Percentiles rank a stretch among this genome's conserved stretches.
phyloP scores from a whole-genome alignment of 2,797 vertebrate genomes.

The Tarsius wallacei region DNA sequence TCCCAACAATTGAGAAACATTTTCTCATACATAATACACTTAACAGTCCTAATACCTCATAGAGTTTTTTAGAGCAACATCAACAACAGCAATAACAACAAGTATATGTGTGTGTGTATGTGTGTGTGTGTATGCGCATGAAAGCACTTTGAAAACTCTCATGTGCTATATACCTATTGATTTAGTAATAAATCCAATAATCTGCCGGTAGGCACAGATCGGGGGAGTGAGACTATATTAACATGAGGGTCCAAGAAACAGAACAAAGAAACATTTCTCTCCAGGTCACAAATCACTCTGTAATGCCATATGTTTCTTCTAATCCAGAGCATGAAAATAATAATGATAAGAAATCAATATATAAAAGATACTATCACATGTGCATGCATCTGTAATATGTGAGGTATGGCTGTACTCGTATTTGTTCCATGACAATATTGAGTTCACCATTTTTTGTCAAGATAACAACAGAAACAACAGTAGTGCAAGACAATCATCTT shows the following conservation, averaged over 20 bases:
- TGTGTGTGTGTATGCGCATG: no score
- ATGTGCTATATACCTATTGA: not conserved
- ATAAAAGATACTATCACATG: not conserved
- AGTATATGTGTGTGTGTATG: no score
- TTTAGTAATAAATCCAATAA: not conserved
- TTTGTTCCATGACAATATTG: not conserved
- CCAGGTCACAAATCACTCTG: not conserved
- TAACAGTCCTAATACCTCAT: not conserved
- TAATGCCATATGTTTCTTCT: not conserved
- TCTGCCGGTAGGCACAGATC: not conserved
- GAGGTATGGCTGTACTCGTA: not conserved
- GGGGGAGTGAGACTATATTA: not conserved
- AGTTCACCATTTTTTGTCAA: not conserved
- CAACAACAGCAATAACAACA: no score
- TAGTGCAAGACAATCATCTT: not conserved
- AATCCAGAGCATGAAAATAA: not conserved
- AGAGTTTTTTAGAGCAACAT: not conserved
- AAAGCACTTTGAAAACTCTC: not conserved
- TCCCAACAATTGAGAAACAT: not conserved
- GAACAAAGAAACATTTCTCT: not conserved
- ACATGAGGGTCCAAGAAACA: not conserved
- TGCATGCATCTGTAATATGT: not conserved
- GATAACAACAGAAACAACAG: not conserved
- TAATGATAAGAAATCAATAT: not conserved
- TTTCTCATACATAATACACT: not conserved